Base-by-base conservation (phyloP, 2,797 vertebrate genomes). In the Semotilus atromaculatus region DNA sequence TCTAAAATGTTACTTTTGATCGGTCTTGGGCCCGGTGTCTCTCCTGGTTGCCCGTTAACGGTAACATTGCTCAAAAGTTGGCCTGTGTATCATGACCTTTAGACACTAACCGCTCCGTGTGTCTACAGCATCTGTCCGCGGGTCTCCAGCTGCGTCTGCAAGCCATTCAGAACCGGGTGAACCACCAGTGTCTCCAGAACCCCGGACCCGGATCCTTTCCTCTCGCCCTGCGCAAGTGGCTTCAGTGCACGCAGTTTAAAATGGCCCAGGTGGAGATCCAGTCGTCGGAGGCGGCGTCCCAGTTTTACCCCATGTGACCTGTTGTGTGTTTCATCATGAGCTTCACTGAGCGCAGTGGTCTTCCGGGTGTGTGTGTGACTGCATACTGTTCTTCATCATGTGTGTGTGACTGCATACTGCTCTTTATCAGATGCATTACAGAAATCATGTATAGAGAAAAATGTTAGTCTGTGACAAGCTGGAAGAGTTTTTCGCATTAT, bases 201-300 rank as follows among this genome's bases (percentile, higher is more conserved):
- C 91, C 96, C 73, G 94, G 95, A 38, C 94, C 96, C 7, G 95
- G 94, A 64, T 94, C 95, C 0, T 96, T 95, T 86, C 96, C 97
- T 0, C 94, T 95, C 0, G 96, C 96, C 45, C 95, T 99, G 82
- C 97, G 97, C 90, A 99, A 99, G 89, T 99, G 98, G 98, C 95
- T 99, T 55, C 98, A 97, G 91, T 99, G 98, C 88, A 98, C 98
- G 36, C 98, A 98, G 89, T 99, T 99, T 93, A 99, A 99, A 91
- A 99, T 99, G 98, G 98, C 98, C 85, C 98, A 99, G 94, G 98
- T 99, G 93, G 98, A 99, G 92, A 99, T 99, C 92, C 98, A 99
- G 94, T 99, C 98, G 0, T 99, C 98, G 0, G 98, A 99, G 93
- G 98, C 98, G 0, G 97, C 98, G 3, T 99, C 98, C 21, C 98